These are phyloP conservation scores for Furnarius figulus DNA, from an alignment of 2,113 vertebrate genomes.

Conservation along the genomic window DNA sequence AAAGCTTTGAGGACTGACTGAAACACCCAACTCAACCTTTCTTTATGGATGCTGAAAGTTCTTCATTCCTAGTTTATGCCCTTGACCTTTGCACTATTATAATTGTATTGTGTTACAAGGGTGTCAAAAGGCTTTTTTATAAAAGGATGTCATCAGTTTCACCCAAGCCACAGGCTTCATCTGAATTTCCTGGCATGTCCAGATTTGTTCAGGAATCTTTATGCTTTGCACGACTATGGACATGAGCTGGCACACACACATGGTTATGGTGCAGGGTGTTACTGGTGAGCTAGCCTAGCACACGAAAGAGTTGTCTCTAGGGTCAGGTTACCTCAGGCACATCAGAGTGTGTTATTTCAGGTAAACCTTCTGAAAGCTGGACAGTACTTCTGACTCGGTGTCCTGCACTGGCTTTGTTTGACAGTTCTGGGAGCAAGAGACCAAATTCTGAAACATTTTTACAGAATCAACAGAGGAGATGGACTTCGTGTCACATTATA, in stretches of 20 bases:
- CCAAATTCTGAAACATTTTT: slow-evolving; percentile 3
- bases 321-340: background rate
- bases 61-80: background rate
- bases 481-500: background rate
- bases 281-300: background rate
- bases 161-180: background rate
- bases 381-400: background rate
- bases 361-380: background rate
- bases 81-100: background rate
- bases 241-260: background rate
- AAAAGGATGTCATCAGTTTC: background rate
- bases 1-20: background rate
- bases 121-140: background rate
- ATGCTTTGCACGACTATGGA: background rate
- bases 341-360: background rate
- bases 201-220: background rate
- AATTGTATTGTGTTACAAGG: background rate
- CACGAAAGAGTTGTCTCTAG: background rate
- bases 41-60: background rate
- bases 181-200: background rate
- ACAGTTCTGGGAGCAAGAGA: background rate
- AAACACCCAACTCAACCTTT: background rate
- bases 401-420: background rate
- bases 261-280: background rate
- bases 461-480: background rate